A percentile compares a stretch with the other conserved stretches of the same genome.
Conservation (phyloP, 1,140 invertebrate genomes). For the Neocloeon triangulifer region DNA sequence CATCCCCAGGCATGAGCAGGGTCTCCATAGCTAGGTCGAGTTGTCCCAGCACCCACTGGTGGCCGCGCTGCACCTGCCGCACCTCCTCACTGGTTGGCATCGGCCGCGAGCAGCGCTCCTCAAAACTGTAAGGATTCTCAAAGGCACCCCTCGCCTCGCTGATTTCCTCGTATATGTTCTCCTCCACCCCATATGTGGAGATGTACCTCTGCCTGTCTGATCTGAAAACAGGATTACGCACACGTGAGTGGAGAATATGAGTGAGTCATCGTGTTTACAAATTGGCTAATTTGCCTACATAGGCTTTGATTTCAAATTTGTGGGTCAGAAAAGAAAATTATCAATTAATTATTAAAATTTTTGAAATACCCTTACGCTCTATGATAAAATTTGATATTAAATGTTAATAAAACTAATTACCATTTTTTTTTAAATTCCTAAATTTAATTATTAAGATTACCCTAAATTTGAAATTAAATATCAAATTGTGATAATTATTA, state of each 20-base stretch:
- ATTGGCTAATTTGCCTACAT: conserved; percentile 12
- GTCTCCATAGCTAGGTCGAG: conserved; percentile 68
- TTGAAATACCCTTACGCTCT: no score
- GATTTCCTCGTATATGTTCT: conserved; percentile 78
- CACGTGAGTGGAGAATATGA: not conserved
- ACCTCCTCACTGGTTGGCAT: conserved; percentile 41
- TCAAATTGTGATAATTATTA: no score
- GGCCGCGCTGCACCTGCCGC: conserved; percentile 45
- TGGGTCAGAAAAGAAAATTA: conserved; percentile 10
- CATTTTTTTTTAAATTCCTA: no score
- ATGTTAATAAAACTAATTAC: no score
- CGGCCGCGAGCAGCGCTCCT: conserved; percentile 1
- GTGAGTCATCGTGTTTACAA: conserved; percentile 8
- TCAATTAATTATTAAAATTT: not conserved
- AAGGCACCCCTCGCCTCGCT: conserved; percentile 18
- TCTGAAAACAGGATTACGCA: no score
- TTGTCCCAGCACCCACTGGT: conserved; percentile 58
- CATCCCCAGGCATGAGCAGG: conserved; percentile 51
- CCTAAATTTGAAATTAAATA: no score
- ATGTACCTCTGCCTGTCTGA: conserved; percentile 37
- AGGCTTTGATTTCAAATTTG: conserved; percentile 17
- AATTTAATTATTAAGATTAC: no score
- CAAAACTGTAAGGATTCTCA: conserved; percentile 2
- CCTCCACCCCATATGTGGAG: conserved; percentile 54
- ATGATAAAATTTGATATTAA: no score